These are phyloP conservation scores for Desmodus rotundus DNA, from an alignment of 2,113 vertebrate species.

Conservation along the genomic window DNA sequence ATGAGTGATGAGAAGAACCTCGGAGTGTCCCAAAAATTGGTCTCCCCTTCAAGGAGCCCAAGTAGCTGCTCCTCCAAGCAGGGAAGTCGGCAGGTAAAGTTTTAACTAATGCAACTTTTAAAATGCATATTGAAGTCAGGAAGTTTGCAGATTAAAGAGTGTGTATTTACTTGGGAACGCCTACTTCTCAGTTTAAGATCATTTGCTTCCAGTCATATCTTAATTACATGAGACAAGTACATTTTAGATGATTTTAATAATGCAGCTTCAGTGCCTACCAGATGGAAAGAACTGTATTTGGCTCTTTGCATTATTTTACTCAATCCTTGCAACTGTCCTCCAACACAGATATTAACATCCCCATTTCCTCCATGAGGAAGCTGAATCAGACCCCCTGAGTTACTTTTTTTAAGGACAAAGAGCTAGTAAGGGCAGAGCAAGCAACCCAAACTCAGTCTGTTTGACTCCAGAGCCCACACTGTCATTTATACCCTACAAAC, in stretches of 20 bases:
- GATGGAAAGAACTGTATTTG: not conserved
- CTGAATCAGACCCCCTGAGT: not conserved
- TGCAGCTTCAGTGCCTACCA: not conserved
- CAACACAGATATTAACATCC: not conserved
- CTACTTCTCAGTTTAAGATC: not conserved
- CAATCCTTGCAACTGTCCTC: not conserved
- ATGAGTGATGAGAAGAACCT: constrained; percentile 90
- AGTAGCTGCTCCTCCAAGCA: constrained; percentile 97
- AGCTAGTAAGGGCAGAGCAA: not conserved
- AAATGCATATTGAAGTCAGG: not conserved
- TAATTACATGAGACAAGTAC: not conserved
- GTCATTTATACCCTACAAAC: not conserved
- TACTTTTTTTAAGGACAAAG: not conserved
- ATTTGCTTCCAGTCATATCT: not conserved
- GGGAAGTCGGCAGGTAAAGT: constrained; percentile 93
- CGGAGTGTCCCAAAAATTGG: constrained; percentile 89
- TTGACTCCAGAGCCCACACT: not conserved
- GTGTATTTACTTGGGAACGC: not conserved
- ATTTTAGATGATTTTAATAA: not conserved
- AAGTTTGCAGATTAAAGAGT: not conserved
- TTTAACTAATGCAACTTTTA: not conserved
- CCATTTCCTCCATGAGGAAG: constrained; percentile 5
- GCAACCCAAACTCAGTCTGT: not conserved
- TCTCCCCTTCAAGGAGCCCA: constrained; percentile 93
- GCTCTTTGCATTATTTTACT: not conserved